Evolutionary conservation across 2,888 invertebrate species (phyloP).

Genomic region (Drosophila sordidula): DNA sequence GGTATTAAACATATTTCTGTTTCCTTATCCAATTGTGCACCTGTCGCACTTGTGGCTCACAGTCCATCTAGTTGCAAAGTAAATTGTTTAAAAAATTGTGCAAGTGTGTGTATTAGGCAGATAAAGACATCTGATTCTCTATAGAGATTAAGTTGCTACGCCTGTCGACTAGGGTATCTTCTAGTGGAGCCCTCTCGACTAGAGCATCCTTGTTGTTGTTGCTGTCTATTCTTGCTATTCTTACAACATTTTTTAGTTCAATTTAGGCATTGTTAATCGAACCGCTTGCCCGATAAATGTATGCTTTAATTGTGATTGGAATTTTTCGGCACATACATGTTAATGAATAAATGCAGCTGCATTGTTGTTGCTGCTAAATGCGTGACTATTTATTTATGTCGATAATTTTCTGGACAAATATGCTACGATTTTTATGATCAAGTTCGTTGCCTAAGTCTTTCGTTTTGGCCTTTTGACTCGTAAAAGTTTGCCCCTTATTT

Average conservation of each 20-base stretch:
- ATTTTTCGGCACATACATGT: conserved; percentile 54
- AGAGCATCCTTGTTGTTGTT: too few relatives aligned
- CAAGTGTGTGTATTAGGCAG: too few relatives aligned
- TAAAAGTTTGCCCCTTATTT: conserved; percentile 25
- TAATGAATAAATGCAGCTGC: conserved; percentile 60
- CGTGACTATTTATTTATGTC: conserved; percentile 45
- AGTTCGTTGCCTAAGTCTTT: conserved; percentile 76
- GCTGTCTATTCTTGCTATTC: too few relatives aligned
- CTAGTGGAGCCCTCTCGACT: too few relatives aligned
- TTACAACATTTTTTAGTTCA: neutral
- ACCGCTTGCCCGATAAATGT: neutral
- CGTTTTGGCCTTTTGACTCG: conserved; percentile 21
- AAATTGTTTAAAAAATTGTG: too few relatives aligned
- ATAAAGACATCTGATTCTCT: too few relatives aligned
- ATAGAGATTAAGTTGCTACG: too few relatives aligned
- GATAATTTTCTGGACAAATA: conserved; percentile 34
- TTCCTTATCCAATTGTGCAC: conserved; percentile 43
- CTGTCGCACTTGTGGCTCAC: conserved; percentile 54
- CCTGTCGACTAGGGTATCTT: too few relatives aligned
- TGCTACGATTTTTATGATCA: conserved; percentile 37
- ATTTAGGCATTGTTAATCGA: conserved; percentile 5
- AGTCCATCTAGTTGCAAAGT: neutral
- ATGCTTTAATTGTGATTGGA: conserved; percentile 30
- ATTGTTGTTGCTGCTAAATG: conserved; percentile 18
- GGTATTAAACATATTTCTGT: conserved; percentile 1